These are phyloP conservation scores for Oreochromis mossambicus DNA, from an alignment of 2,797 vertebrate genomes.

Conservation along the genomic window DNA sequence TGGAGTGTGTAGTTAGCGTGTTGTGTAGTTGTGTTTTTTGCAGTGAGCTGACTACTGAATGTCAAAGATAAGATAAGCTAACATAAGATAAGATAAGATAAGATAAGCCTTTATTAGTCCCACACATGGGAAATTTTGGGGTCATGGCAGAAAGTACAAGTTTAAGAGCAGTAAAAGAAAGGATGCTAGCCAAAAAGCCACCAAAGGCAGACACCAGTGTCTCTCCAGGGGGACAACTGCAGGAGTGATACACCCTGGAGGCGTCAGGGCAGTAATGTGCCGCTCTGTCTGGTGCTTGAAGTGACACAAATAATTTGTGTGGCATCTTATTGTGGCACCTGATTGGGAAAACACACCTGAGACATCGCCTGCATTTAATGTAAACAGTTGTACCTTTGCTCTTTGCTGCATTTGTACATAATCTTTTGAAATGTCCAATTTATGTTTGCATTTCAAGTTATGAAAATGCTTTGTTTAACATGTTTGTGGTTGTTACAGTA, in stretches of 20 bases:
- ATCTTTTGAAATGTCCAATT: not conserved
- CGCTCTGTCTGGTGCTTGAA: not conserved
- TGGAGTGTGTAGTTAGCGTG: not conserved
- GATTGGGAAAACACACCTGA: not conserved
- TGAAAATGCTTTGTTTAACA: not conserved
- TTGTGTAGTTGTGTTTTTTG: not conserved
- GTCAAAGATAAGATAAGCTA: not conserved
- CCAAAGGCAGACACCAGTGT: not conserved
- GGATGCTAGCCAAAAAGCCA: not conserved
- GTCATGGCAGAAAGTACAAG: no score
- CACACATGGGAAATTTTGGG: no score
- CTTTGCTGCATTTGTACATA: not conserved
- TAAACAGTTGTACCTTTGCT: not conserved
- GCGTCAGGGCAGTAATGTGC: not conserved
- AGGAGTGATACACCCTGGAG: not conserved
- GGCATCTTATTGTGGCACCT: not conserved
- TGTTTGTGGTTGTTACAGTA: not conserved
- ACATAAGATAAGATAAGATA: not conserved
- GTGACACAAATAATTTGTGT: not conserved
- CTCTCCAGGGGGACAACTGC: not conserved
- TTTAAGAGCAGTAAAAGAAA: no score
- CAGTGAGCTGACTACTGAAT: no score
- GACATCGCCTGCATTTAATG: not conserved
- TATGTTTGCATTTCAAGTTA: not conserved
- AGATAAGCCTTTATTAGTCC: no score